Percentiles rank a stretch among this genome's conserved stretches.
Conservation (phyloP, 2,888 invertebrate genomes). For the Homarus gammarus region DNA sequence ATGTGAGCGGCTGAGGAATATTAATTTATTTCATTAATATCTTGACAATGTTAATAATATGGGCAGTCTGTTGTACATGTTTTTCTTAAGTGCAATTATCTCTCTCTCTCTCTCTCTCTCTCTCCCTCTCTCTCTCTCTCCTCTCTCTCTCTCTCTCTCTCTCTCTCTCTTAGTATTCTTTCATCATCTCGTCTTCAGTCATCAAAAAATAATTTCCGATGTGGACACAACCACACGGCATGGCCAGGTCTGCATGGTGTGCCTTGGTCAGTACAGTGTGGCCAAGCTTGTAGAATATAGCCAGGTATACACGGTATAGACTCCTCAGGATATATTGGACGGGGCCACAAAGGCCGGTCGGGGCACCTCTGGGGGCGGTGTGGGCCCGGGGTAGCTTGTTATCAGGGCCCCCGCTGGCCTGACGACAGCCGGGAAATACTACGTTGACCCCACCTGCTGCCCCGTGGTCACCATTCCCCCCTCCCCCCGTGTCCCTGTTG, state of each 20-base stretch:
- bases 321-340: background rate
- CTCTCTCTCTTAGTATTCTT: background rate
- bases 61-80: background rate
- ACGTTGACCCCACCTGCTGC: background rate
- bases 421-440: constrained; percentile 6
- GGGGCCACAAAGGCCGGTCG: background rate
- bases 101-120: constrained; percentile 7
- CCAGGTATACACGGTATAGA: background rate
- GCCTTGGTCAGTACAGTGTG: background rate
- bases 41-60: background rate
- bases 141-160: background rate
- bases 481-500: background rate
- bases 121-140: background rate
- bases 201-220: background rate
- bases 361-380: background rate
- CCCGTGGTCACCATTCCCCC: background rate
- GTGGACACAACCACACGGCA: background rate
- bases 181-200: background rate
- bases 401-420: constrained; percentile 30
- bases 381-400: constrained; percentile 34
- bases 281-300: no score
- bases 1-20: background rate
- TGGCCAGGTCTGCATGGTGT: background rate
- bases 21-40: background rate
- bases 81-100: background rate